Percentiles rank a stretch among this genome's conserved stretches.
Evolutionary conservation across 2,888 invertebrate species (phyloP).

Genomic region (Ectemnius lituratus): DNA sequence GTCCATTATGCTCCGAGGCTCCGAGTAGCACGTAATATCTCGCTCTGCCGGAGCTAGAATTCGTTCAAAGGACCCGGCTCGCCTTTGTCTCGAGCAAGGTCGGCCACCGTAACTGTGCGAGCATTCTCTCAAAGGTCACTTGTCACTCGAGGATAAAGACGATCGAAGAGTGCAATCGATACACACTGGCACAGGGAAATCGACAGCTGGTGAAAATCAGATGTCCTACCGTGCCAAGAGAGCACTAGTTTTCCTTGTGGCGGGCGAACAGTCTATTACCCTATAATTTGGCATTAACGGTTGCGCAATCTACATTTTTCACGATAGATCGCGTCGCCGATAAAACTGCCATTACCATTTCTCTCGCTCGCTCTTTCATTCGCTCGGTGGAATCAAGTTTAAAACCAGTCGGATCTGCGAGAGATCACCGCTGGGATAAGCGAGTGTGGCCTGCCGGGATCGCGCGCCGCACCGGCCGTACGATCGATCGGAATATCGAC

Average conservation of each 20-base stretch:
- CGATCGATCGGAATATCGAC: conserved; percentile 28
- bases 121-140: too few relatives aligned
- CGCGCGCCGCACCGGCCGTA: conserved; percentile 14
- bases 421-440: conserved; percentile 29
- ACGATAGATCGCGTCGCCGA: background rate
- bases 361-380: background rate
- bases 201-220: too few relatives aligned
- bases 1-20: conserved; percentile 1
- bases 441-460: conserved; percentile 12
- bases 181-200: too few relatives aligned
- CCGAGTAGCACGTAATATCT: conserved; percentile 12
- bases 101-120: background rate
- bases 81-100: background rate
- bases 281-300: background rate
- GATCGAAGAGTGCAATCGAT: too few relatives aligned
- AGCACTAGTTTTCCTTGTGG: too few relatives aligned
- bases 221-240: too few relatives aligned
- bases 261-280: background rate
- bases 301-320: conserved; percentile 2
- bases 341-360: conserved; percentile 8
- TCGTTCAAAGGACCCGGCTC: background rate
- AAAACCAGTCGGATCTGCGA: conserved; percentile 30
- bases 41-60: conserved; percentile 12
- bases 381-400: conserved; percentile 21
- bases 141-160: too few relatives aligned